These are phyloP conservation scores for Siniperca scherzeri DNA, from an alignment of 2,797 vertebrate genomes.

Conservation along the genomic window DNA sequence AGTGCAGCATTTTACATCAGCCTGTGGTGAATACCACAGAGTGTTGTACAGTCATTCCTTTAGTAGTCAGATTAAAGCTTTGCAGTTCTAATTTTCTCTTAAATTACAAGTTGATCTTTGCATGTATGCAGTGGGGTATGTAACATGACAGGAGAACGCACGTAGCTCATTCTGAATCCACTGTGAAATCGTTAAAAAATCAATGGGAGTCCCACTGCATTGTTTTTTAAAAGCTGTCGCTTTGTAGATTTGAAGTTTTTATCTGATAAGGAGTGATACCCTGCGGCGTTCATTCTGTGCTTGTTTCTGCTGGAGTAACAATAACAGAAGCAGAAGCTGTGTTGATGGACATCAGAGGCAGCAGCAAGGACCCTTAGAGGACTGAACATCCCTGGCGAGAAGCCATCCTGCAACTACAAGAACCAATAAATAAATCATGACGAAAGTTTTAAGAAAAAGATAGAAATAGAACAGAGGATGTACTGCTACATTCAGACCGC, in stretches of 20 bases:
- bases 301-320: slow-evolving; percentile 42
- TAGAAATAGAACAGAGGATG: slow-evolving; percentile 53
- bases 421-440: slow-evolving; percentile 80
- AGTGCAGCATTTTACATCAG: slow-evolving; percentile 72
- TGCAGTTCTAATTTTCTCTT: background rate
- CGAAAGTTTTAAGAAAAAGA: slow-evolving; percentile 66
- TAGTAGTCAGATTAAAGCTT: slow-evolving; percentile 4
- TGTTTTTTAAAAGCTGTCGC: slow-evolving; percentile 34
- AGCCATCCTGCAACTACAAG: slow-evolving; percentile 56
- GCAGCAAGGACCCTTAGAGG: slow-evolving; percentile 53
- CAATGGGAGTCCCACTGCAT: background rate
- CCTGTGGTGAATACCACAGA: slow-evolving; percentile 22
- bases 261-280: slow-evolving; percentile 41
- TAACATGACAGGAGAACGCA: background rate
- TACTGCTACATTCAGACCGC: slow-evolving; percentile 49
- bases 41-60: slow-evolving; percentile 16
- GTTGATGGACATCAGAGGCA: slow-evolving; percentile 61
- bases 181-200: slow-evolving; percentile 8
- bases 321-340: slow-evolving; percentile 49
- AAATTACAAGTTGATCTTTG: background rate
- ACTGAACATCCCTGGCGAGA: slow-evolving; percentile 48
- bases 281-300: slow-evolving; percentile 35
- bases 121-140: background rate
- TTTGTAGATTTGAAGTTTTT: slow-evolving; percentile 43
- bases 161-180: slow-evolving; percentile 17